These are phyloP conservation scores for Galemys pyrenaicus DNA, from an alignment of 2,113 vertebrate species.

Conservation along the genomic window DNA sequence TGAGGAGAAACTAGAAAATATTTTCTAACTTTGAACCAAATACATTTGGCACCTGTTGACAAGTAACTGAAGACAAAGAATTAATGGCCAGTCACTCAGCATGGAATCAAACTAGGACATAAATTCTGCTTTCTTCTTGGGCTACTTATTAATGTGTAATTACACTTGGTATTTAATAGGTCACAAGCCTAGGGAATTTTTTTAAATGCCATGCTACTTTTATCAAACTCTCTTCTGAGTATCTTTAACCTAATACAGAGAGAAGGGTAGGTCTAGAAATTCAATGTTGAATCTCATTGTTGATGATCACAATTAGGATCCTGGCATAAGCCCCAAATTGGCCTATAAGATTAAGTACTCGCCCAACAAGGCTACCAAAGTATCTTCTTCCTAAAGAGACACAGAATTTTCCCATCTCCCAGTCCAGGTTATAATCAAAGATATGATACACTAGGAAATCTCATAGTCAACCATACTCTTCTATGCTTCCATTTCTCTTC, in stretches of 20 bases:
- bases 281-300: slow-evolving; percentile 42
- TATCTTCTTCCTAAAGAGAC: background rate
- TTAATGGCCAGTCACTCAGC: background rate
- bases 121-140: background rate
- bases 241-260: background rate
- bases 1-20: background rate
- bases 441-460: background rate
- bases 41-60: background rate
- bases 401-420: background rate
- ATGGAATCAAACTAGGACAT: background rate
- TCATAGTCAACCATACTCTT: background rate
- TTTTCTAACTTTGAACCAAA: background rate
- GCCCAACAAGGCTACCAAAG: background rate
- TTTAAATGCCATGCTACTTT: background rate
- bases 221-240: background rate
- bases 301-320: background rate
- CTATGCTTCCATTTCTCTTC: background rate
- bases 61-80: background rate
- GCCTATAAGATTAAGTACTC: background rate
- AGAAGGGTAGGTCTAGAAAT: background rate
- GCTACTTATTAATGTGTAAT: background rate
- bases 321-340: background rate
- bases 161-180: background rate
- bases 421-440: background rate
- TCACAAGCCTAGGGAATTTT: background rate